These are phyloP conservation scores for Plecotus auritus DNA, from an alignment of 2,113 vertebrate species.

Conservation along the genomic window DNA sequence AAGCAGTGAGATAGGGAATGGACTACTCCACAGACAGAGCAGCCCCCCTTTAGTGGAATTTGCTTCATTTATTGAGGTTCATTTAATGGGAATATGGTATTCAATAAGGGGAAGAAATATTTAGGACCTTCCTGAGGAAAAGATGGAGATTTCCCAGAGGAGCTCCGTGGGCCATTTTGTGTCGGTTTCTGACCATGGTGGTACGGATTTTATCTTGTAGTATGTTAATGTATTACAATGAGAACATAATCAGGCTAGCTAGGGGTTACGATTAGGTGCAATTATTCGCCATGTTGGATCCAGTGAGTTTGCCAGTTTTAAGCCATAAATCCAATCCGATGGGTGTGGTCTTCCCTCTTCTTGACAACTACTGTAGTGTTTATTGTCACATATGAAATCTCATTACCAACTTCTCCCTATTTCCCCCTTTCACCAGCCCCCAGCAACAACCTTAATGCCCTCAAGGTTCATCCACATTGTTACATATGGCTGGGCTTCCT, in stretches of 20 bases:
- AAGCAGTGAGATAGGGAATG: neutral
- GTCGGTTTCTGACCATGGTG: neutral
- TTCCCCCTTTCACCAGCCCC: neutral
- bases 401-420: neutral
- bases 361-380: neutral
- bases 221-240: neutral
- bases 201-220: neutral
- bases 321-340: neutral
- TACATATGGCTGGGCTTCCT: neutral
- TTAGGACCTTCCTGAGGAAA: neutral
- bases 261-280: neutral
- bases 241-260: neutral
- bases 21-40: neutral
- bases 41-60: neutral
- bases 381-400: neutral
- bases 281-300: neutral
- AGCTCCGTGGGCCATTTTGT: neutral
- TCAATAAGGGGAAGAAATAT: neutral
- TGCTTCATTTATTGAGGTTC: neutral
- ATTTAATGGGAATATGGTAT: neutral
- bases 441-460: neutral
- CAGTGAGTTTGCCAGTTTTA: neutral
- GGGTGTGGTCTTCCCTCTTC: neutral
- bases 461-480: neutral
- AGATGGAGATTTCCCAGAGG: neutral